phyloP scores from a whole-genome alignment of 2,113 vertebrate species.

The Machaerirhynchus nigripectus region DNA sequence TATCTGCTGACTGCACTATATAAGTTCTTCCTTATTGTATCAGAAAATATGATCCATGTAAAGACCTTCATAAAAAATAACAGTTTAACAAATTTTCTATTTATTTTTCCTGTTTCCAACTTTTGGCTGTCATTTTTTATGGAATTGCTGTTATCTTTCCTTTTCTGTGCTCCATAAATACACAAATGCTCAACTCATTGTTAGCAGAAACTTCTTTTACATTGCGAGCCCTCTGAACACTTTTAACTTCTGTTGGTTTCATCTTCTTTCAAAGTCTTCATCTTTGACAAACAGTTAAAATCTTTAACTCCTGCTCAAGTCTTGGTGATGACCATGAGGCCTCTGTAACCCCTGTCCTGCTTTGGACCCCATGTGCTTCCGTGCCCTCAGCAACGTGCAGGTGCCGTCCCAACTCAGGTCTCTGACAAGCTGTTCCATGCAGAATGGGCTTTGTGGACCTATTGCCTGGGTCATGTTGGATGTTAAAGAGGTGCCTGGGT shows the following conservation, averaged over 20 bases:
- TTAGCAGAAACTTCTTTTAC: background rate
- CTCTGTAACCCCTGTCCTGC: background rate
- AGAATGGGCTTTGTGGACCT: background rate
- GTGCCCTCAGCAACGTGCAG: background rate
- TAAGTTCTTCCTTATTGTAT: background rate
- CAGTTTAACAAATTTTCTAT: background rate
- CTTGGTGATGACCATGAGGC: background rate
- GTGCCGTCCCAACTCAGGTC: rapidly evolving
- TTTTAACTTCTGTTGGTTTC: background rate
- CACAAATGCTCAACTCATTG: background rate
- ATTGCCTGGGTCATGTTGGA: background rate
- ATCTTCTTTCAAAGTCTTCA: background rate
- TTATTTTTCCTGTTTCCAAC: background rate
- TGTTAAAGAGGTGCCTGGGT: background rate
- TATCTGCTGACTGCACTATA: background rate
- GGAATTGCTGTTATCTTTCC: background rate
- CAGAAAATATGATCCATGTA: background rate
- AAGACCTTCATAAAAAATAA: background rate
- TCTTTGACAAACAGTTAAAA: background rate
- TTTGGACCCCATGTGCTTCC: background rate
- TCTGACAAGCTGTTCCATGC: background rate
- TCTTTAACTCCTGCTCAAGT: background rate
- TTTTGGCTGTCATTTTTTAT: background rate
- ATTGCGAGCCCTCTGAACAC: background rate
- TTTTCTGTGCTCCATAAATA: background rate